These are phyloP conservation scores for Syngnathus typhle DNA, from an alignment of 2,113 vertebrate genomes.

Conservation along the genomic window DNA sequence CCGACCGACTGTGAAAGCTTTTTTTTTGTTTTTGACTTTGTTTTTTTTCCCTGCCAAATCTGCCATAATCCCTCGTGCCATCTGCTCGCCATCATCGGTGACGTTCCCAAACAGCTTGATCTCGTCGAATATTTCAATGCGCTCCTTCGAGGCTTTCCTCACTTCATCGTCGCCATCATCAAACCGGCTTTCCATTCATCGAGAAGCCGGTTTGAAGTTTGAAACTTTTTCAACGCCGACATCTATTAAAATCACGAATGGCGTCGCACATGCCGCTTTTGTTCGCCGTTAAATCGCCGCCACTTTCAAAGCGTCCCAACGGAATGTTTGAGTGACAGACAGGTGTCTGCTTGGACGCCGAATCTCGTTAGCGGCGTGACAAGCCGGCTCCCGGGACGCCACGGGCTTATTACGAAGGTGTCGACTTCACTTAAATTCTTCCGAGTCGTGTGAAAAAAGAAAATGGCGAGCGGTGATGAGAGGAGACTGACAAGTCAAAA, in stretches of 20 bases:
- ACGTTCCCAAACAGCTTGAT: constrained; percentile 7
- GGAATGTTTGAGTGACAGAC: not conserved
- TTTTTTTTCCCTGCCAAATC: not conserved
- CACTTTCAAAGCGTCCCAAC: not conserved
- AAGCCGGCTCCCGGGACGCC: not conserved
- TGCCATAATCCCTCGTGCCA: constrained; percentile 8
- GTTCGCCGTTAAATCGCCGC: not conserved
- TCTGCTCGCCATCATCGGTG: constrained; percentile 1
- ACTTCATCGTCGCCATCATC: not conserved
- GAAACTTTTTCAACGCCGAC: not conserved
- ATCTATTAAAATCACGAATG: not conserved
- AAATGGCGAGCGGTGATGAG: not conserved
- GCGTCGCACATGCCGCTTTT: too few species aligned
- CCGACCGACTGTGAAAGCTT: not conserved
- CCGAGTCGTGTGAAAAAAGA: not conserved
- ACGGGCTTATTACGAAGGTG: not conserved
- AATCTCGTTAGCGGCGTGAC: not conserved
- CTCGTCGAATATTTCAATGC: not conserved
- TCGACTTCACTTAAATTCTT: not conserved
- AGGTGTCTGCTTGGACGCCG: not conserved
- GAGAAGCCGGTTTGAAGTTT: not conserved
- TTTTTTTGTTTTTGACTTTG: constrained; percentile 1
- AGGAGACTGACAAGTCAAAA: not conserved
- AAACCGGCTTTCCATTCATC: not conserved
- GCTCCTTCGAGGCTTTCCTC: constrained; percentile 1